Conservation (phyloP, 2,888 invertebrate species). For the Drosophila prostipennis region DNA sequence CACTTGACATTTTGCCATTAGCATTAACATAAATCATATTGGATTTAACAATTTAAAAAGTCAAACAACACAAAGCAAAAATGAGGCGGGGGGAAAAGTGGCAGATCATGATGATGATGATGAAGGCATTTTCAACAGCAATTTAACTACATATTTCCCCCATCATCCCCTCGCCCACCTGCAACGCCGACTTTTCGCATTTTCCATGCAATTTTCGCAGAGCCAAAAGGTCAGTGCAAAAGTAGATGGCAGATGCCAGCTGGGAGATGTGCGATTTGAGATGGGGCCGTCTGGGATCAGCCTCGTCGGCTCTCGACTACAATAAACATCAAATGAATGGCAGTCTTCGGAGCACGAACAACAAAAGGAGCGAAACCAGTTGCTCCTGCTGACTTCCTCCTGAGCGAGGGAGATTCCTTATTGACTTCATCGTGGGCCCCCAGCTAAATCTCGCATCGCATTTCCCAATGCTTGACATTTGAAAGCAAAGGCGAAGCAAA, state of each 20-base stretch:
- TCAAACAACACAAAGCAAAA: conserved; percentile 42
- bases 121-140: conserved; percentile 31
- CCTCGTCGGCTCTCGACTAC: conserved; percentile 37
- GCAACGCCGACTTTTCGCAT: conserved; percentile 39
- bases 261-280: conserved; percentile 24
- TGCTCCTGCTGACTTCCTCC: conserved; percentile 72
- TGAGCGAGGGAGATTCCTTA: conserved; percentile 50
- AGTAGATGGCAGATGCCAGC: conserved; percentile 43
- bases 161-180: background rate
- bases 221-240: conserved; percentile 68
- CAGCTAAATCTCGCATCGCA: conserved; percentile 43
- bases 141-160: conserved; percentile 1
- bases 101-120: conserved; percentile 37
- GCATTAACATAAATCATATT: conserved; percentile 76
- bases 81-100: background rate
- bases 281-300: conserved; percentile 32
- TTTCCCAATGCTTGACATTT: conserved; percentile 58
- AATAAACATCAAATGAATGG: conserved; percentile 59
- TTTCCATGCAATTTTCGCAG: conserved; percentile 54
- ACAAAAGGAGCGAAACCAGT: conserved; percentile 55
- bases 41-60: conserved; percentile 51
- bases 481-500: conserved; percentile 11
- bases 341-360: conserved; percentile 37
- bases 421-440: conserved; percentile 53
- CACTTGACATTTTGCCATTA: conserved; percentile 75